Evolutionary conservation across 2,888 invertebrate genomes (phyloP).

Genomic region (Sinodicranocentrus sp.): DNA sequence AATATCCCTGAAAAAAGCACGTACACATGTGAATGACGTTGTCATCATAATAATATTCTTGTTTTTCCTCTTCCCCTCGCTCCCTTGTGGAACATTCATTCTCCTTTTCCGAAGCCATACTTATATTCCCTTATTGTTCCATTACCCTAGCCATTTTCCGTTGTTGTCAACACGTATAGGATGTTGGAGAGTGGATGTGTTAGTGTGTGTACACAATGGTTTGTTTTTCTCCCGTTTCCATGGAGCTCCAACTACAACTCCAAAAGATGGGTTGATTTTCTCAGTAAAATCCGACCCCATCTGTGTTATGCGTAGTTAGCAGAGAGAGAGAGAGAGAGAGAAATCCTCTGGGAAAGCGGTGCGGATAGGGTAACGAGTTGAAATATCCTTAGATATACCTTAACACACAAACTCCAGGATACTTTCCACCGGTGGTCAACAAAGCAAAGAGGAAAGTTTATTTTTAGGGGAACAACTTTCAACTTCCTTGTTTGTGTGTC

Average conservation of each 20-base stretch:
- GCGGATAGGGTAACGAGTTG: background rate
- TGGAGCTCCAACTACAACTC: background rate
- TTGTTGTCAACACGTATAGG: background rate
- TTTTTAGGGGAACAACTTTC: constrained; percentile 5
- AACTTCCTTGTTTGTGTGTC: constrained; percentile 10
- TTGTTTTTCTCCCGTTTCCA: constrained; percentile 35
- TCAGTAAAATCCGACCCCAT: too few relatives aligned
- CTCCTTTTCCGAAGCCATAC: background rate
- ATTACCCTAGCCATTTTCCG: background rate
- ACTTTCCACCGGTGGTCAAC: too few relatives aligned
- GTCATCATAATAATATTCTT: background rate
- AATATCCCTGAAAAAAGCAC: too few relatives aligned
- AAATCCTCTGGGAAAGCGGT: constrained; percentile 10
- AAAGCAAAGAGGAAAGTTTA: constrained; percentile 5
- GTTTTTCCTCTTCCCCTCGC: background rate
- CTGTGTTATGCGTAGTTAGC: constrained; percentile 8
- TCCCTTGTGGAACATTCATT: constrained; percentile 40
- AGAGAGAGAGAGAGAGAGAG: too few relatives aligned
- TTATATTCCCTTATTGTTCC: constrained; percentile 7
- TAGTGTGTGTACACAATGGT: background rate
- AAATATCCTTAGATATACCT: too few relatives aligned
- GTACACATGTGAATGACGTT: constrained; percentile 1
- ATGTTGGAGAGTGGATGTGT: too few relatives aligned
- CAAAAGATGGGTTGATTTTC: background rate
- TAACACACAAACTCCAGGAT: too few relatives aligned